phyloP scores from a whole-genome alignment of 2,888 invertebrate species.

The Epistrophe grossulariae region DNA sequence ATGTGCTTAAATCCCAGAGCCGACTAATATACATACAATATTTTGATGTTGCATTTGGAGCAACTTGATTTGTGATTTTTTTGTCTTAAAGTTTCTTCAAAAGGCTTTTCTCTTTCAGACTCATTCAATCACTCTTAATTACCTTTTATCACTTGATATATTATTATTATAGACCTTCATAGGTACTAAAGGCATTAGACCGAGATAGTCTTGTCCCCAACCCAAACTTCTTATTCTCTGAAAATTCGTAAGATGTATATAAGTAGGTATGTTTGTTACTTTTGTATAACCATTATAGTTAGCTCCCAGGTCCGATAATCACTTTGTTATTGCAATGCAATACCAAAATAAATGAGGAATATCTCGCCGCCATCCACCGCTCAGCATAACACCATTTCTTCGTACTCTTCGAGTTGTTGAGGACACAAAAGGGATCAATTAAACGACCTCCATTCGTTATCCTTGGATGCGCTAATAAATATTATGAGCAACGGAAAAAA shows the following conservation, averaged over 20 bases:
- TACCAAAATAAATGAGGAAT: constrained; percentile 30
- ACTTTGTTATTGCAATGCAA: constrained; percentile 70
- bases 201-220: not conserved
- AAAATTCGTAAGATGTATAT: not conserved
- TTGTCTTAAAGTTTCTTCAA: not conserved
- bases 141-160: constrained; percentile 43
- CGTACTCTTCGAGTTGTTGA: constrained; percentile 52
- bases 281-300: constrained; percentile 37
- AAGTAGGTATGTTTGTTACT: not conserved
- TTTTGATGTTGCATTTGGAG: not conserved
- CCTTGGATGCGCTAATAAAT: constrained; percentile 76
- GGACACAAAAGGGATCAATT: constrained; percentile 76
- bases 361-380: not conserved
- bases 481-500: constrained; percentile 67
- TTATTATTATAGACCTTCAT: not conserved
- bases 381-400: constrained; percentile 11
- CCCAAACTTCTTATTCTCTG: not conserved
- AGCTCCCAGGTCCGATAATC: constrained; percentile 66
- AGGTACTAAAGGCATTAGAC: not conserved
- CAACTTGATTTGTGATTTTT: not conserved
- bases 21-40: no score
- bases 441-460: constrained; percentile 75
- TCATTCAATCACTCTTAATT: constrained; percentile 27
- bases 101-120: not conserved
- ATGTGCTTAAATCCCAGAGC: no score